Percentiles rank a stretch among this genome's conserved stretches.
Evolutionary conservation across 2,113 vertebrate species (phyloP).

Genomic region (Sorex fumeus): DNA sequence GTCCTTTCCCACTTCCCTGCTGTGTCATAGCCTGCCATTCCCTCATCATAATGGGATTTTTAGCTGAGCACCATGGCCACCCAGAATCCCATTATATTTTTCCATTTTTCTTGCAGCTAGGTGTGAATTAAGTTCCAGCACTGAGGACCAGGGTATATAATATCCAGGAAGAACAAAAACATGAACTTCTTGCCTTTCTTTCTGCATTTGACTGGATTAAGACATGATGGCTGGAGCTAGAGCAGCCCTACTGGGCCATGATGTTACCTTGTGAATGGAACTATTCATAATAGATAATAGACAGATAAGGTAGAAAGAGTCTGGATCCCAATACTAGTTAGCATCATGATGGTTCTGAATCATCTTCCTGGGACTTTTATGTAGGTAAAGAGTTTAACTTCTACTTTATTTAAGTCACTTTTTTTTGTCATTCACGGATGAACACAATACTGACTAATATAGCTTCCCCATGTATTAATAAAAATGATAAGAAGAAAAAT

Average conservation of each 20-base stretch:
- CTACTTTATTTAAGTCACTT: constrained; percentile 5
- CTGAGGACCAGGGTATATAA: background rate
- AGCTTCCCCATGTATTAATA: background rate
- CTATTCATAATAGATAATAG: background rate
- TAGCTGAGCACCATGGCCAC: background rate
- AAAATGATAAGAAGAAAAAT: background rate
- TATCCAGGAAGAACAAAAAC: background rate
- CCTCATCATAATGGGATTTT: background rate
- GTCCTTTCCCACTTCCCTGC: background rate
- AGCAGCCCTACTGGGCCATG: background rate
- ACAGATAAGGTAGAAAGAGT: background rate
- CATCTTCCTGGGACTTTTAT: background rate
- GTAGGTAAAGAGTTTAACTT: constrained; percentile 18
- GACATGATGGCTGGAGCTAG: background rate
- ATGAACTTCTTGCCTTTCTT: background rate
- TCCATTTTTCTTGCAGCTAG: background rate
- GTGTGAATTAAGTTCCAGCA: background rate
- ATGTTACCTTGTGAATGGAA: background rate
- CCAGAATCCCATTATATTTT: background rate
- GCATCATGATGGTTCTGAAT: background rate
- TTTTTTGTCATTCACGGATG: background rate
- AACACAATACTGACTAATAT: constrained; percentile 4
- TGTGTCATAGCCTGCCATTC: background rate
- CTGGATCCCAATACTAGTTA: background rate
- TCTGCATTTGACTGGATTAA: background rate